Evolutionary conservation across 2,888 invertebrate species (phyloP), one percentile per base, ranked within the genome.

Genomic region (Tromatobia lineatoria): DNA sequence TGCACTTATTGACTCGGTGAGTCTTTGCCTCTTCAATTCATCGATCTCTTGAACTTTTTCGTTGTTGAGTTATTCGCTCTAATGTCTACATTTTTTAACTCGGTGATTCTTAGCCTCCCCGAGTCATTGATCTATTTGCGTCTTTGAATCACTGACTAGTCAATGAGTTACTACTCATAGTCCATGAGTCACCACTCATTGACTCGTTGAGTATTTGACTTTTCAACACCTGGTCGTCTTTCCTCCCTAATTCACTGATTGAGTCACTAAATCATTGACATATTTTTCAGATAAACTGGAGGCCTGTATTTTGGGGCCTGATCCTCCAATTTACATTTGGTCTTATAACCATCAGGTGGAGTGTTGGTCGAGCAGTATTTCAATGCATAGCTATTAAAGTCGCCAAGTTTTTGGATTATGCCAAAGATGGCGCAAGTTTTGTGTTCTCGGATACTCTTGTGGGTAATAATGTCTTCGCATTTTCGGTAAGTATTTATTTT

Each of bases 281-380:
- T 86, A 75, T 71, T 85, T 89, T 90, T 0, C 92, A 97, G 94
- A 94, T 98, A 3, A 95, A 95, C 82, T 98, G 98, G 98, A 95
- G 96, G 6, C 96, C 97, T 0, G 97, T 99, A 0, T 90, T 96
- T 23, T 96, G 96, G 90, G 99, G 99, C 0, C 94, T 99, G 23
- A 94, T 96, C 0, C 94, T 98, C 8, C 99, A 99, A 94, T 97
- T 99, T 90, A 80, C 96, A 3, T 95, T 99, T 80, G 99, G 98
- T 0, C 90, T 99, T 0, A 88, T 98, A 25, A 98, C 98, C 83
- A 96, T 99, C 85, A 95, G 98, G 82, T 98, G 98, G 98, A 94
- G 95, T 1, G 94, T 96, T 0, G 99, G 99, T 0, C 94, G 97
- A 59, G 91, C 94, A 0, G 96, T 98, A 6, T 95, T 98, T 86